These are phyloP conservation scores for Trissonchulus sp. DNA, from an alignment of 2,888 invertebrate genomes.

Conservation along the genomic window DNA sequence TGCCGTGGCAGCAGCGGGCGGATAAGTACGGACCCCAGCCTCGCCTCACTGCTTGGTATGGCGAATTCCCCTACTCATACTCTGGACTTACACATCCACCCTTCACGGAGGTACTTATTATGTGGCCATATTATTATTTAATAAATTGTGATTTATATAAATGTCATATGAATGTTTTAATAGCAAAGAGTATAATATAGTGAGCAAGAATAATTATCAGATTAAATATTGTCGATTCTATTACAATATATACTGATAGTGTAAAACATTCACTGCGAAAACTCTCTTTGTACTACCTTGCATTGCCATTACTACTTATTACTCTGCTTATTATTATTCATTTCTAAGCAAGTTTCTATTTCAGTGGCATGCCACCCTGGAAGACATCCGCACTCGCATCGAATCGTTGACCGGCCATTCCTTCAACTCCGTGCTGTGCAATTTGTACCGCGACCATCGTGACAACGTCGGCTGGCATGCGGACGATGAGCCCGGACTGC, in stretches of 20 bases:
- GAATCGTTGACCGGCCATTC: constrained; percentile 52
- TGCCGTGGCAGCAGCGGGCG: constrained; percentile 39
- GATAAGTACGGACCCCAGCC: constrained; percentile 43
- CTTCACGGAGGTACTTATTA: constrained; percentile 42
- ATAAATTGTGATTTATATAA: background rate
- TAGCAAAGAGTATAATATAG: background rate
- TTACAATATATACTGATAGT: too few relatives aligned
- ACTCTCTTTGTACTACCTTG: too few relatives aligned
- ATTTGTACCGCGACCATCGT: constrained; percentile 56
- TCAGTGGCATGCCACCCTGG: constrained; percentile 51
- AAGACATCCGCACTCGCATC: constrained; percentile 46
- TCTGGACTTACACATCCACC: constrained; percentile 51
- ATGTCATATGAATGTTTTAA: too few relatives aligned
- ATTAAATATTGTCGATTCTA: too few relatives aligned
- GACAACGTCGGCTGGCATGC: constrained; percentile 57
- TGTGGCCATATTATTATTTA: background rate
- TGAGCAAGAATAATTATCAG: background rate
- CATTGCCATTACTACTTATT: too few relatives aligned
- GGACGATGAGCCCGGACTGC: constrained; percentile 55
- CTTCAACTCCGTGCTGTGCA: constrained; percentile 57
- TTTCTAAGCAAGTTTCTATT: constrained; percentile 29
- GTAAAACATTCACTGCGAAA: too few relatives aligned
- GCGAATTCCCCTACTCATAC: constrained; percentile 56
- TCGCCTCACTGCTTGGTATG: constrained; percentile 57
- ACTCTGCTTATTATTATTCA: background rate